Percentiles rank a stretch among this genome's conserved stretches.
These are phyloP conservation scores for Tiphia femorata DNA, from an alignment of 2,888 invertebrate genomes.

Conservation along the genomic window DNA sequence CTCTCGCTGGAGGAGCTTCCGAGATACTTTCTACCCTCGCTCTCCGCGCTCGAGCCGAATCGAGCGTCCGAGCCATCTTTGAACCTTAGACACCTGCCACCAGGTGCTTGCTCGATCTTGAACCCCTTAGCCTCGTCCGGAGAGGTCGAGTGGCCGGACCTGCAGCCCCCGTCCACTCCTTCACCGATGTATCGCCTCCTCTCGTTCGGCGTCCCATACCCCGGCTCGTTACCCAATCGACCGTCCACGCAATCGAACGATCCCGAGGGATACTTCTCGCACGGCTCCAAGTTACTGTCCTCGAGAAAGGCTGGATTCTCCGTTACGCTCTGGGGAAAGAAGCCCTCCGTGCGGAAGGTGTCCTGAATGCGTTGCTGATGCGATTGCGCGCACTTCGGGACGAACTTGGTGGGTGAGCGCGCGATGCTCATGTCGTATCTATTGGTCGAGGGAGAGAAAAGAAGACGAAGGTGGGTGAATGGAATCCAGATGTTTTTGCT, in stretches of 20 bases:
- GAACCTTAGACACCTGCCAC: constrained; percentile 41
- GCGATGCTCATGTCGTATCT: constrained; percentile 60
- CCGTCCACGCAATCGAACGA: constrained; percentile 62
- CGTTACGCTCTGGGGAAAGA: constrained; percentile 60
- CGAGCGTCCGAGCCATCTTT: constrained; percentile 44
- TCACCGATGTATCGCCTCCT: constrained; percentile 16
- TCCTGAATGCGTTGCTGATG: constrained; percentile 43
- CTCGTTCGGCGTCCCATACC: constrained; percentile 41
- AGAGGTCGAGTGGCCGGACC: constrained; percentile 53
- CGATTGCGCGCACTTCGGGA: constrained; percentile 35
- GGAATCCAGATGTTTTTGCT: too few relatives aligned
- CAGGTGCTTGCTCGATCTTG: constrained; percentile 38
- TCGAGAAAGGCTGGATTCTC: constrained; percentile 48
- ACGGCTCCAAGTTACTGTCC: constrained; percentile 50
- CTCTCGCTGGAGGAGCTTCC: constrained; percentile 56
- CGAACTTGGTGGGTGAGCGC: constrained; percentile 44
- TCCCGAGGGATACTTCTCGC: constrained; percentile 47
- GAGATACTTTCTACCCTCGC: constrained; percentile 56
- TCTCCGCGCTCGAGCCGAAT: constrained; percentile 59
- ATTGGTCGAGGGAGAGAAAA: too few relatives aligned
- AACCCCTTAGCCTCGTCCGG: constrained; percentile 56
- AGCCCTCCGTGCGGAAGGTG: constrained; percentile 55
- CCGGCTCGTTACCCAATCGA: constrained; percentile 36
- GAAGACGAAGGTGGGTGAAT: too few relatives aligned
- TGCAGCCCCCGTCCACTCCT: constrained; percentile 24